Evolutionary conservation across 2,113 vertebrate species (phyloP).

Genomic region (Acrocephalus kingi): DNA sequence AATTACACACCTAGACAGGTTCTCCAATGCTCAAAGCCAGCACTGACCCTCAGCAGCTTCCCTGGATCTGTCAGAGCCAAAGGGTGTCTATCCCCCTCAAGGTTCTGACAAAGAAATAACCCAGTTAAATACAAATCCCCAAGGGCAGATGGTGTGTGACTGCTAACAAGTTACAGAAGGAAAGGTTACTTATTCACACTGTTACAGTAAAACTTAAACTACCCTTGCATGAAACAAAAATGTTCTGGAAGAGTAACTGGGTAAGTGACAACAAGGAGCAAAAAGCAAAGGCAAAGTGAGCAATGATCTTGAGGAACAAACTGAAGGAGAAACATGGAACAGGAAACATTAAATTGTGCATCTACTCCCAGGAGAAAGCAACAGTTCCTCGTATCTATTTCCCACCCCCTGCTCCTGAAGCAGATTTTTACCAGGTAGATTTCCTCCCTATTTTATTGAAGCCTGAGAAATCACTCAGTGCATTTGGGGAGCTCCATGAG

Average conservation of each 20-base stretch:
- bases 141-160: neutral
- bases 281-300: neutral
- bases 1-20: neutral
- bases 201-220: neutral
- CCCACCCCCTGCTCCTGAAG: rapidly evolving
- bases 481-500: neutral
- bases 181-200: neutral
- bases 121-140: neutral
- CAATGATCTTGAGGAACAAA: neutral
- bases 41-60: neutral
- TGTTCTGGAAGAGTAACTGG: neutral
- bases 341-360: neutral
- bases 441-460: neutral
- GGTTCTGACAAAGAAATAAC: neutral
- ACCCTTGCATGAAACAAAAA: neutral
- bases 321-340: neutral
- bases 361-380: neutral
- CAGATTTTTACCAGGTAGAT: neutral
- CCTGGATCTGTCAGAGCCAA: neutral
- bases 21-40: neutral
- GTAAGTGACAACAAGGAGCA: neutral
- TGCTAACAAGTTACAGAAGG: neutral
- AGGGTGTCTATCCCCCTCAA: rapidly evolving
- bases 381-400: neutral
- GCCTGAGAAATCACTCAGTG: neutral